These are phyloP conservation scores for Heliconius congener DNA, from an alignment of 1,140 invertebrate species.

Conservation along the genomic window DNA sequence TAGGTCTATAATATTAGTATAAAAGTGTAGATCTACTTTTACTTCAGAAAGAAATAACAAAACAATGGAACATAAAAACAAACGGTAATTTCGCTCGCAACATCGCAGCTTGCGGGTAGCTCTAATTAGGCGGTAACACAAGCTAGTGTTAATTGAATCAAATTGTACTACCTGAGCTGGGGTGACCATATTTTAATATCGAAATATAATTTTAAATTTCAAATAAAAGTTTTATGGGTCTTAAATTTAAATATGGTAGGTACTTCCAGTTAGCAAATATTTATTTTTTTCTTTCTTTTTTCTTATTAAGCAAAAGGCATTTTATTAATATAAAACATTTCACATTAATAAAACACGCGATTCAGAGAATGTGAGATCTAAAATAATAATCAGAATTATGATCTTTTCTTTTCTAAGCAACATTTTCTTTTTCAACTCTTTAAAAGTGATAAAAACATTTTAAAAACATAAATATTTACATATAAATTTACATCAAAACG, in stretches of 20 bases:
- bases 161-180: conserved; percentile 43
- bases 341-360: too few species aligned
- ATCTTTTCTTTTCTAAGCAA: too few species aligned
- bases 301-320: too few species aligned
- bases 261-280: too few species aligned
- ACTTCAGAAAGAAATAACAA: neutral
- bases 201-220: neutral
- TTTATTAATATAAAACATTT: too few species aligned
- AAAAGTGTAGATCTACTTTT: neutral
- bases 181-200: conserved; percentile 27
- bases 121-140: conserved; percentile 51
- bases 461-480: neutral
- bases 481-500: neutral
- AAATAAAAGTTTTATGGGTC: neutral
- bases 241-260: too few species aligned
- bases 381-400: too few species aligned
- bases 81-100: conserved; percentile 39
- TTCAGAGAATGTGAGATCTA: too few species aligned
- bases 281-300: too few species aligned
- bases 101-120: conserved; percentile 39
- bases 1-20: too few species aligned
- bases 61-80: conserved; percentile 17
- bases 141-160: conserved; percentile 53
- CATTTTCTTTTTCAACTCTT: too few species aligned
- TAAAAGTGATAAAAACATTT: neutral